A percentile compares a stretch with the other conserved stretches of the same genome.
phyloP scores from a whole-genome alignment of 1,140 invertebrate species.

The Macrotrachela quadricornifera region DNA sequence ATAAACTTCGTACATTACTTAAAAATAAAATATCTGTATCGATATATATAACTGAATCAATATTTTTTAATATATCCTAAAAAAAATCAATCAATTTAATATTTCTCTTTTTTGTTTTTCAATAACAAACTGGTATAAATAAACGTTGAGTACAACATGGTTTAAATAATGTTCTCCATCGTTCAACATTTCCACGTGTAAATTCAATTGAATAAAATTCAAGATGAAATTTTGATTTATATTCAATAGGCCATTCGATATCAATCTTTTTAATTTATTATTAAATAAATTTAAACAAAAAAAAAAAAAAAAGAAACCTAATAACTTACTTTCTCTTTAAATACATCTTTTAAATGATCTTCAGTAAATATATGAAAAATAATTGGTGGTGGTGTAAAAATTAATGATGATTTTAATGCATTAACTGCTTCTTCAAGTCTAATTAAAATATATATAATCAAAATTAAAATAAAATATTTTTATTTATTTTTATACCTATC shows the following conservation, averaged over 20 bases:
- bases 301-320: neutral
- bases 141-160: slow-evolving; percentile 72
- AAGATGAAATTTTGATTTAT: slow-evolving; percentile 45
- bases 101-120: slow-evolving; percentile 5
- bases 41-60: slow-evolving; percentile 70
- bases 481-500: slow-evolving; percentile 7
- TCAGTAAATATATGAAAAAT: slow-evolving; percentile 59
- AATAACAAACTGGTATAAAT: slow-evolving; percentile 60
- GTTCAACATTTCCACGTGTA: slow-evolving; percentile 44
- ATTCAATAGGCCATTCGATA: slow-evolving; percentile 42
- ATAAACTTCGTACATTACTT: slow-evolving; percentile 53
- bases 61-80: slow-evolving; percentile 49
- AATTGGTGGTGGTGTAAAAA: slow-evolving; percentile 42
- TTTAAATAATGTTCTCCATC: slow-evolving; percentile 70
- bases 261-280: slow-evolving; percentile 10
- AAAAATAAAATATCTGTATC: slow-evolving; percentile 76
- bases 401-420: slow-evolving; percentile 62
- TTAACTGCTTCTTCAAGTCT: slow-evolving; percentile 40
- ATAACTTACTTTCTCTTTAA: slow-evolving; percentile 39
- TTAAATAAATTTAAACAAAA: neutral
- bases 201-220: slow-evolving; percentile 52
- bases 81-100: slow-evolving; percentile 18
- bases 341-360: slow-evolving; percentile 33
- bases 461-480: neutral
- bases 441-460: too few species aligned